Conservation (phyloP, 2,888 invertebrate species). For the Pseudanteris insignis region DNA sequence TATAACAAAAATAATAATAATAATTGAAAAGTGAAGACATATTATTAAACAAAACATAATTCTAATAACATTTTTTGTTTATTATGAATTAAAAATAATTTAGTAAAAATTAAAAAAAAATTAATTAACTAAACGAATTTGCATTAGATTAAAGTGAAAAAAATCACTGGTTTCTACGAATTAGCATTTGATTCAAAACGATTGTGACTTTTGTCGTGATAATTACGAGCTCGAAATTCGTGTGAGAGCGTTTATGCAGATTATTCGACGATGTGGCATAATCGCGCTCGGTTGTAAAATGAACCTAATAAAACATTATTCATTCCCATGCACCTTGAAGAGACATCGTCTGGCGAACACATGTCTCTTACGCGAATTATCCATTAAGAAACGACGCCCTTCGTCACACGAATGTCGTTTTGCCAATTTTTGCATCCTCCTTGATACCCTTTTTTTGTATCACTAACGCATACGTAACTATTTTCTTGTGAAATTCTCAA, state of each 20-base stretch:
- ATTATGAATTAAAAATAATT: too few species aligned
- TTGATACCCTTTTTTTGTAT: slow-evolving; percentile 29
- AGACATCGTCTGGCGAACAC: slow-evolving; percentile 59
- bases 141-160: too few species aligned
- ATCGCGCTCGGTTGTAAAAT: slow-evolving; percentile 44
- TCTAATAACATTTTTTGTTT: too few species aligned
- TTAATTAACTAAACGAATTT: too few species aligned
- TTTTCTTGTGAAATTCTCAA: slow-evolving; percentile 15
- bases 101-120: too few species aligned
- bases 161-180: too few species aligned
- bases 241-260: too few species aligned
- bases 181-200: background rate
- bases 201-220: background rate
- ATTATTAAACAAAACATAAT: too few species aligned
- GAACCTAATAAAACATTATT: slow-evolving; percentile 53
- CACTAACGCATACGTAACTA: slow-evolving; percentile 25
- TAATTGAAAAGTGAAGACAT: too few species aligned
- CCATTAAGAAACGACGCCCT: slow-evolving; percentile 57
- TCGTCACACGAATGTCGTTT: slow-evolving; percentile 50
- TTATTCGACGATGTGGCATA: slow-evolving; percentile 21
- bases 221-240: background rate
- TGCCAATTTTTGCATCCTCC: slow-evolving; percentile 38
- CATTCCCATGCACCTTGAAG: slow-evolving; percentile 56
- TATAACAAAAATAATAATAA: too few species aligned
- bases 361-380: slow-evolving; percentile 56